Conservation (phyloP, 1,140 invertebrate species). For the Procambarus virginalis region DNA sequence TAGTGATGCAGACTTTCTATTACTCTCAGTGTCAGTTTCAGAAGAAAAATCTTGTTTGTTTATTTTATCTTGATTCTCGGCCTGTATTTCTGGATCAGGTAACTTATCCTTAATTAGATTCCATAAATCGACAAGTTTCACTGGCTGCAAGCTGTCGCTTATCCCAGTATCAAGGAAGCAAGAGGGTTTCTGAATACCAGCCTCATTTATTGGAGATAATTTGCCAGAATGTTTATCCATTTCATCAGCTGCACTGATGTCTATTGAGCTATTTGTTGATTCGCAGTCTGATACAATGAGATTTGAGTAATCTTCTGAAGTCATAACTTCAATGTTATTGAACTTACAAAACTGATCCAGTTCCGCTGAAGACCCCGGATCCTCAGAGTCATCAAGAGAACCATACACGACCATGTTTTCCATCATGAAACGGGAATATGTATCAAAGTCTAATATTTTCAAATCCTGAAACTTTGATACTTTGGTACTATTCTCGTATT, state of each 20-base stretch:
- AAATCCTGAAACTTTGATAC: slow-evolving; percentile 39
- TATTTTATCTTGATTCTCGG: background rate
- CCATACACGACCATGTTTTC: slow-evolving; percentile 60
- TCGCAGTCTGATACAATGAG: slow-evolving; percentile 6
- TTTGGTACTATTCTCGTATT: background rate
- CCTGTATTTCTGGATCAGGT: background rate
- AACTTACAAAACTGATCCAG: slow-evolving; percentile 49
- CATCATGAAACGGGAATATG: slow-evolving; percentile 62
- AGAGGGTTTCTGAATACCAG: background rate
- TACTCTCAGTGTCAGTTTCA: slow-evolving; percentile 12
- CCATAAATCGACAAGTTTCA: slow-evolving; percentile 58
- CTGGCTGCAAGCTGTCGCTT: slow-evolving; percentile 33
- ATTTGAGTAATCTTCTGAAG: slow-evolving; percentile 27
- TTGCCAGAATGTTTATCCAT: background rate
- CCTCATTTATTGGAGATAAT: background rate
- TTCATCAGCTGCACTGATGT: background rate
- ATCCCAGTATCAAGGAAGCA: slow-evolving; percentile 50
- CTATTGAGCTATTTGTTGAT: background rate
- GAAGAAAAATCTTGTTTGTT: background rate
- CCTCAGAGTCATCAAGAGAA: slow-evolving; percentile 24
- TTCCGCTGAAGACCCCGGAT: background rate
- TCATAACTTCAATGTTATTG: slow-evolving; percentile 36
- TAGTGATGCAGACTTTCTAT: slow-evolving; percentile 29
- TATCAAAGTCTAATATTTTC: slow-evolving; percentile 51
- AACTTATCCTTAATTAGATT: slow-evolving; percentile 56